phyloP scores from a whole-genome alignment of 2,888 invertebrate species.

The Drosophila vallismaia region DNA sequence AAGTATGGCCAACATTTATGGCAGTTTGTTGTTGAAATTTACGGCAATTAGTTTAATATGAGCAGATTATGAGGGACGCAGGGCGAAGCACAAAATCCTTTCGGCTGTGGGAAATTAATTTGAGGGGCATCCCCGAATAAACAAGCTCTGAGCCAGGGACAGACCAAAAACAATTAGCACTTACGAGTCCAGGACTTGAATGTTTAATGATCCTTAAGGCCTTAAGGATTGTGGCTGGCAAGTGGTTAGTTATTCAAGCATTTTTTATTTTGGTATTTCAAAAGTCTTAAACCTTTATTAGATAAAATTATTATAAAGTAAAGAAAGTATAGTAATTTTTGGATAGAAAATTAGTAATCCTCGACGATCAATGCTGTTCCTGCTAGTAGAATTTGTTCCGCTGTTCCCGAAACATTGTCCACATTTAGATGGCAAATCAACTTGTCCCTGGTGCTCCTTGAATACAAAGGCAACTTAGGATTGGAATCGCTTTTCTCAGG shows the following conservation, averaged over 20 bases:
- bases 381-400: conserved; percentile 78
- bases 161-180: conserved; percentile 40
- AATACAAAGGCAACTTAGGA: conserved; percentile 78
- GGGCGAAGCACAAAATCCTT: conserved; percentile 33
- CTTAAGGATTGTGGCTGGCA: conserved; percentile 2
- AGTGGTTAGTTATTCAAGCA: conserved; percentile 9
- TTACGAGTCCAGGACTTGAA: conserved; percentile 14
- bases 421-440: conserved; percentile 80
- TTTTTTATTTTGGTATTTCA: background rate
- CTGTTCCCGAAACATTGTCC: conserved; percentile 54
- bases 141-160: conserved; percentile 4
- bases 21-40: conserved; percentile 80
- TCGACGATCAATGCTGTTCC: conserved; percentile 82
- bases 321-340: background rate
- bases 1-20: conserved; percentile 57
- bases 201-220: conserved; percentile 20
- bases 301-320: background rate
- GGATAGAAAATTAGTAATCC: conserved; percentile 59
- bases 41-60: conserved; percentile 70
- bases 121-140: conserved; percentile 84
- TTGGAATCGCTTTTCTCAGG: conserved; percentile 9
- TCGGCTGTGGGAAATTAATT: conserved; percentile 82
- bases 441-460: conserved; percentile 74
- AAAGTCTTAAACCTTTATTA: background rate
- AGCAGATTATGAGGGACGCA: conserved; percentile 41